A percentile compares a stretch with the other conserved stretches of the same genome.
phyloP scores from a whole-genome alignment of 2,888 invertebrate genomes.

The Polietes domitor region DNA sequence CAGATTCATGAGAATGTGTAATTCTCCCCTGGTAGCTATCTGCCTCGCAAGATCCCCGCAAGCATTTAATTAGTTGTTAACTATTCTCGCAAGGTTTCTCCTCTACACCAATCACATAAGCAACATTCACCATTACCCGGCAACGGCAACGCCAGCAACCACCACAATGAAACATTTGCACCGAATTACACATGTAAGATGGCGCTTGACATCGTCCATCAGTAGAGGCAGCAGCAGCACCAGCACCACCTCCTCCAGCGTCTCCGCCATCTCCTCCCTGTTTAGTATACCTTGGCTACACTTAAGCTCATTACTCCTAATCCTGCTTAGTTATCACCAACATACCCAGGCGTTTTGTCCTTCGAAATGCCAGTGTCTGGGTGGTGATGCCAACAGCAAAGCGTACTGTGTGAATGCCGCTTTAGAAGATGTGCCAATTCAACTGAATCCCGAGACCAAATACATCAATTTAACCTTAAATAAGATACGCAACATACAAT shows the following conservation, averaged over 20 bases:
- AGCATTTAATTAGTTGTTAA: conserved; percentile 39
- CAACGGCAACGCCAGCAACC: not conserved
- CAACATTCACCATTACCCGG: conserved; percentile 12
- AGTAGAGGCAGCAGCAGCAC: not conserved
- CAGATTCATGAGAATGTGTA: conserved; percentile 23
- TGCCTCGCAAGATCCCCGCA: not conserved
- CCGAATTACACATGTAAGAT: conserved; percentile 62
- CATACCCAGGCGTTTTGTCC: conserved; percentile 84
- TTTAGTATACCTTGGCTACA: conserved; percentile 55
- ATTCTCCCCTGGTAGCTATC: not conserved
- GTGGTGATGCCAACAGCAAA: conserved; percentile 87
- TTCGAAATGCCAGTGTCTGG: conserved; percentile 87
- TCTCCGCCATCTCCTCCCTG: conserved; percentile 31
- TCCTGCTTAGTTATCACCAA: conserved; percentile 72
- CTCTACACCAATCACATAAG: not conserved
- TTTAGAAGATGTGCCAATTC: conserved; percentile 93
- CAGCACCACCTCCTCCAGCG: not conserved
- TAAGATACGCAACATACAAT: conserved; percentile 89
- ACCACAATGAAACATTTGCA: conserved; percentile 64
- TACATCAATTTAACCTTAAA: conserved; percentile 93
- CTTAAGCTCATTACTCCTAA: conserved; percentile 72
- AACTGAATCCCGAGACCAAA: conserved; percentile 92
- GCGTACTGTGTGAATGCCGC: conserved; percentile 90
- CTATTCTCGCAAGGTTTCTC: conserved; percentile 25
- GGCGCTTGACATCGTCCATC: conserved; percentile 55